Evolutionary conservation across 2,113 vertebrate species (phyloP).

Genomic region (Diphyllodes magnificus): DNA sequence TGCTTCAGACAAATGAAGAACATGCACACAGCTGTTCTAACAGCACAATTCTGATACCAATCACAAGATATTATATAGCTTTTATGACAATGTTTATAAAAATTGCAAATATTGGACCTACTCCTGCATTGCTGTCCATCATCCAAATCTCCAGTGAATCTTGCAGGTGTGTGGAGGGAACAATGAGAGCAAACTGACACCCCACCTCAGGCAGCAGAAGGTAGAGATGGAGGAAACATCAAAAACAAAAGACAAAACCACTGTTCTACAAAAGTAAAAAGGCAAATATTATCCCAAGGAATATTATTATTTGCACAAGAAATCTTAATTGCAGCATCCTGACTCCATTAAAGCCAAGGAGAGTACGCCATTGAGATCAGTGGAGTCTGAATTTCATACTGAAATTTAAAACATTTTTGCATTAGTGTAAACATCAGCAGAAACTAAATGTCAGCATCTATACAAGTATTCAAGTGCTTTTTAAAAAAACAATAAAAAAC

Average conservation of each 20-base stretch:
- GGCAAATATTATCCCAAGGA: conserved; percentile 38
- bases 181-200: background rate
- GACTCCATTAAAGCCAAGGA: conserved; percentile 14
- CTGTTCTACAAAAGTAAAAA: conserved; percentile 61
- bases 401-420: conserved; percentile 50
- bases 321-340: conserved; percentile 53
- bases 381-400: conserved; percentile 14
- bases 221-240: conserved; percentile 13
- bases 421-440: conserved; percentile 61
- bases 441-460: conserved; percentile 42
- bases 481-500: conserved; percentile 49
- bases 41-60: conserved; percentile 30
- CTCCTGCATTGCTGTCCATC: background rate
- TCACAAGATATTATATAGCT: background rate
- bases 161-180: background rate
- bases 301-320: conserved; percentile 31
- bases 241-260: conserved; percentile 44
- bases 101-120: background rate
- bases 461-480: conserved; percentile 67
- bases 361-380: background rate
- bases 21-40: background rate
- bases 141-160: background rate
- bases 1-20: conserved; percentile 14
- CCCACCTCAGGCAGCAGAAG: background rate
- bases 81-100: conserved; percentile 13